Evolutionary conservation across 2,888 invertebrate genomes (phyloP), one percentile per base, ranked within the genome.

Genomic region (Pollenia angustigena): DNA sequence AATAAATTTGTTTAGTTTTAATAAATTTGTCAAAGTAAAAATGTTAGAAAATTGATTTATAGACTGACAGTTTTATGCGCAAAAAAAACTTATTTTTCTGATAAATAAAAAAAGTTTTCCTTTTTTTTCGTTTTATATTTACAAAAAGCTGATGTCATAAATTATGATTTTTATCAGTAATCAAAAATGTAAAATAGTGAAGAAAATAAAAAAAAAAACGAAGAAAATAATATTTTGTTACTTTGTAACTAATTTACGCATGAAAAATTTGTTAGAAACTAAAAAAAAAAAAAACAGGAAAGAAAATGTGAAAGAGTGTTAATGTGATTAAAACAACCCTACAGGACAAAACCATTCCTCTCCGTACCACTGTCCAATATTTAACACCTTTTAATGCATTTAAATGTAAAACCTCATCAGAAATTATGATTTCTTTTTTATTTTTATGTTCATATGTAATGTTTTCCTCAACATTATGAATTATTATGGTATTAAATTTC

Each of bases 161-260:
- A 92, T 92, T 92, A 92, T 92, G 92, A 92, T 92, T 91, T 89
- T 90, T 92, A 92, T 92, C 92, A 90, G 90, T 83, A 79, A 84
- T 75, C 85, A 90, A 90, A 90, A 89, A 89, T 90, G 89, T 88
- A 90, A 90, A 91, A 90, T 90, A 88, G 86, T 89, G 85, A 85
- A 88, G 64, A 23, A 23, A 23, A 23, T 50, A 84, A 79, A 83
- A 81, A 64, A 44, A 62, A 76, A 75, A 42, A 12, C 0, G 10
- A 44, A 82, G 58, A 72, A 68, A 64, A 54, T 56, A 71, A 44
- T 81, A 54, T n/a, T 72, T 66, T 52, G 50, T 71, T 71, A 75
- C 50, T 76, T 80, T 79, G 48, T 42, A 18, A 64, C 79, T 62
- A 84, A 86, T 86, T 86, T 80, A 83, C 79, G 86, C 86, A 82